Evolutionary conservation across 2,888 invertebrate species (phyloP).

Genomic region (Erebia ligea): DNA sequence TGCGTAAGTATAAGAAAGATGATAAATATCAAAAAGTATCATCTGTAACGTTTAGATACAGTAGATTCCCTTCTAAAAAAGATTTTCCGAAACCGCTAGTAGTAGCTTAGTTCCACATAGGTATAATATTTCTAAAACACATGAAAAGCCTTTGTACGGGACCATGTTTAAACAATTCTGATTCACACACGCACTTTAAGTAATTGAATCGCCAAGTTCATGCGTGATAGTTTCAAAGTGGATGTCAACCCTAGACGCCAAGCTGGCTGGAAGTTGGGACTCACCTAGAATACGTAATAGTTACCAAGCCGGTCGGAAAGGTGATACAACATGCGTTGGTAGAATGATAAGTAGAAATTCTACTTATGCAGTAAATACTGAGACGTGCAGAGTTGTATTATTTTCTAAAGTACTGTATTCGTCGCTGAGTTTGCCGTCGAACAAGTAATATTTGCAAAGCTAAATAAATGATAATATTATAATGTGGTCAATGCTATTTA

Average conservation of each 20-base stretch:
- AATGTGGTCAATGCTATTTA: too few species aligned
- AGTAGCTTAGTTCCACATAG: too few species aligned
- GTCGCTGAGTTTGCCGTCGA: too few species aligned
- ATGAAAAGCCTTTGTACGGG: neutral
- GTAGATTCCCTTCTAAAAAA: too few species aligned
- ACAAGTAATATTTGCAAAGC: too few species aligned
- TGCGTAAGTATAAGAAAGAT: too few species aligned
- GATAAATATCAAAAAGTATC: too few species aligned
- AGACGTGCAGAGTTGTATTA: neutral
- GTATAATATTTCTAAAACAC: too few species aligned
- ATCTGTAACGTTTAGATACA: too few species aligned
- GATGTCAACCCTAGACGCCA: slow-evolving; percentile 2
- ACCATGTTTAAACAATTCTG: neutral
- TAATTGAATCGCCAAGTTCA: slow-evolving; percentile 1
- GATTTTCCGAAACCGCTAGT: too few species aligned
- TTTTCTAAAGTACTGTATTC: too few species aligned
- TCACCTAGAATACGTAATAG: slow-evolving; percentile 2
- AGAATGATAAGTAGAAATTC: slow-evolving; percentile 4
- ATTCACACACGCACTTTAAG: neutral
- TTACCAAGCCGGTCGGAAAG: neutral
- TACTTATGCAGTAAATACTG: neutral
- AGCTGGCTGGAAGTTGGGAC: neutral
- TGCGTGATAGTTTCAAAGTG: neutral
- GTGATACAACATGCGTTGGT: neutral
- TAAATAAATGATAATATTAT: too few species aligned